phyloP scores from a whole-genome alignment of 2,888 invertebrate species.

The Nebria salina region DNA sequence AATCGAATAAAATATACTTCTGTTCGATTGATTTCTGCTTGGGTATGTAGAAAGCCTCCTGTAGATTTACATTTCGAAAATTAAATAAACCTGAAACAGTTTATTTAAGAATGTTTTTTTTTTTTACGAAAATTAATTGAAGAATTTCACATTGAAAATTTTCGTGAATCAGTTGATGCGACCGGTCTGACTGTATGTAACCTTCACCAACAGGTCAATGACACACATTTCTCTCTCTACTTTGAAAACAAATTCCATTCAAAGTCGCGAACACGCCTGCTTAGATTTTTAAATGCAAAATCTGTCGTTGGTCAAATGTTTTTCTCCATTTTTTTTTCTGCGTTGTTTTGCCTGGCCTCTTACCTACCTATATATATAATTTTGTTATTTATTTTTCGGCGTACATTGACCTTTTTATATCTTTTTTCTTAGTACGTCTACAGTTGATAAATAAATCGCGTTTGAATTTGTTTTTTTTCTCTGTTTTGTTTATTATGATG shows the following conservation, averaged over 20 bases:
- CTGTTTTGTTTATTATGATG: conserved; percentile 6
- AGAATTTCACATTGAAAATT: conserved; percentile 1
- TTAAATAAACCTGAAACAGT: background rate
- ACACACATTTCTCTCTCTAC: conserved; percentile 26
- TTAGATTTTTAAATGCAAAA: conserved; percentile 26
- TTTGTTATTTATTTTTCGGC: background rate
- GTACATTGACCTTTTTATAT: conserved; percentile 14
- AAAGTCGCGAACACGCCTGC: conserved; percentile 22
- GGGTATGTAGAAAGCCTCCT: background rate
- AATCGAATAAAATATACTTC: too few relatives aligned
- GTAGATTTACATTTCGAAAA: background rate
- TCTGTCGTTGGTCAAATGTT: conserved; percentile 14
- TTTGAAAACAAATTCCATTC: conserved; percentile 31
- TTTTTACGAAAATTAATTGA: background rate
- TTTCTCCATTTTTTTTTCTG: conserved; percentile 11
- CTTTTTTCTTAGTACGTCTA: conserved; percentile 16
- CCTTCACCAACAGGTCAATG: conserved; percentile 28
- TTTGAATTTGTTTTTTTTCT: conserved; percentile 8
- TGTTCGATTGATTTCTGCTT: too few relatives aligned
- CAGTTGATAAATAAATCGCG: conserved; percentile 12
- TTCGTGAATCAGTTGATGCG: background rate
- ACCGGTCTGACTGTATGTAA: conserved; percentile 3
- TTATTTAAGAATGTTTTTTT: background rate
- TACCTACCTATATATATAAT: background rate
- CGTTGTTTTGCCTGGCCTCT: background rate